phyloP scores from a whole-genome alignment of 2,888 invertebrate genomes.

The Rhaphigaster nebulosa region DNA sequence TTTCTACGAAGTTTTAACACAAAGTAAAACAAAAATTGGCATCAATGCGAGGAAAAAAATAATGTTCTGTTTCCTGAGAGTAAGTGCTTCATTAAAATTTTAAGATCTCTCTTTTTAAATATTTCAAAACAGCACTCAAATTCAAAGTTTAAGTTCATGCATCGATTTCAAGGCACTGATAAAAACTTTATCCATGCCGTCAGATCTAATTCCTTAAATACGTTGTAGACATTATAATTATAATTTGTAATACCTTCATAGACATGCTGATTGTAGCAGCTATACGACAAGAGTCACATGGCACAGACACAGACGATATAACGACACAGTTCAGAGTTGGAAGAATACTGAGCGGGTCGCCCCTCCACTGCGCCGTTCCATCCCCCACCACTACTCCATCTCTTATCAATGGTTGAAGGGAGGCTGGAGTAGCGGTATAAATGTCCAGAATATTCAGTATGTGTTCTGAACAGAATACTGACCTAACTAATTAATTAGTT shows the following conservation, averaged over 20 bases:
- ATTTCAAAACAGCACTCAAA: neutral
- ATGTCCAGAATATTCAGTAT: neutral
- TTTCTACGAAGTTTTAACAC: too few species aligned
- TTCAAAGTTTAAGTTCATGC: neutral
- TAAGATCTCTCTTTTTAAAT: neutral
- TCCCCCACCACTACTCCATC: neutral
- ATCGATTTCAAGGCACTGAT: neutral
- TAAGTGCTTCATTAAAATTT: neutral
- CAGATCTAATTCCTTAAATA: neutral
- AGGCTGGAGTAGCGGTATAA: neutral
- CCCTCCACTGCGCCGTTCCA: neutral
- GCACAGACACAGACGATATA: neutral
- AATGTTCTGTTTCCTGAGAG: neutral
- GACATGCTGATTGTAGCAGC: slow-evolving; percentile 39
- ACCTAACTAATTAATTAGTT: too few species aligned
- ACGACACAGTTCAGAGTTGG: neutral
- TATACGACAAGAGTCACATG: slow-evolving; percentile 28
- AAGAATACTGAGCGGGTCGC: neutral
- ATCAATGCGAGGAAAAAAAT: too few species aligned
- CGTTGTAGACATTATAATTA: neutral
- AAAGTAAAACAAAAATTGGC: too few species aligned
- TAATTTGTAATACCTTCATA: neutral
- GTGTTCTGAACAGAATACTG: too few species aligned
- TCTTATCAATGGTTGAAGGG: slow-evolving; percentile 41
- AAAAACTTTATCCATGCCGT: neutral